These are phyloP conservation scores for Ursus arctos DNA, from an alignment of 2,113 vertebrate genomes.

Conservation along the genomic window DNA sequence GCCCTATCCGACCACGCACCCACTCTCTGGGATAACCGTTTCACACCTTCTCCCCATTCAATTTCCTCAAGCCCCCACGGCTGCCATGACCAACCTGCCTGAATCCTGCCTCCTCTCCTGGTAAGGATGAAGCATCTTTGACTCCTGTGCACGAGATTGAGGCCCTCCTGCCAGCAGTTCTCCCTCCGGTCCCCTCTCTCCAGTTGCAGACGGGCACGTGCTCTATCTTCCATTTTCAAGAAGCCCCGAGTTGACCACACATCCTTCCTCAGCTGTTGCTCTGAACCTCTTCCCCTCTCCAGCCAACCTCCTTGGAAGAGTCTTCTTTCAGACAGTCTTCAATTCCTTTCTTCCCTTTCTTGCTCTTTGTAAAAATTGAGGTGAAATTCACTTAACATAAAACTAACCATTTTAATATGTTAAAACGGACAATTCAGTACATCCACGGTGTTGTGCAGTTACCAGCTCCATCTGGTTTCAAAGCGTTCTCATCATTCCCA, in stretches of 20 bases:
- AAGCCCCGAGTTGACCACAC: not conserved
- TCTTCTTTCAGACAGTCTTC: not conserved
- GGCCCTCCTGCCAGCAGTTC: not conserved
- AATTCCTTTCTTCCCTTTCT: not conserved
- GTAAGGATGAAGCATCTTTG: not conserved
- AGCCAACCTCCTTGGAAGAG: not conserved
- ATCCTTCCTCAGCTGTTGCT: not conserved
- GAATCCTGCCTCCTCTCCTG: not conserved
- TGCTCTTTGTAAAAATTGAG: not conserved
- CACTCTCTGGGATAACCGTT: not conserved
- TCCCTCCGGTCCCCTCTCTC: not conserved
- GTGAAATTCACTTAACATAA: not conserved
- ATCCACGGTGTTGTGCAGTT: not conserved
- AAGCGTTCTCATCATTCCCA: not conserved
- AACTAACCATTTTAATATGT: not conserved
- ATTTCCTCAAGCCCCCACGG: not conserved
- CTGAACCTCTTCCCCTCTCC: not conserved
- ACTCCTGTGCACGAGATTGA: not conserved
- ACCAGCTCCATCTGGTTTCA: not conserved
- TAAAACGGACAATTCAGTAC: not conserved
- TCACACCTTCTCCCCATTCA: not conserved
- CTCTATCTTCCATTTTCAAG: not conserved
- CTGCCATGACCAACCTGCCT: not conserved
- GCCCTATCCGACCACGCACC: not conserved
- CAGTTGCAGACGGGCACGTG: fast-evolving